A percentile compares a stretch with the other conserved stretches of the same genome.
phyloP scores from a whole-genome alignment of 1,140 invertebrate species.

The Megathymus violae region DNA sequence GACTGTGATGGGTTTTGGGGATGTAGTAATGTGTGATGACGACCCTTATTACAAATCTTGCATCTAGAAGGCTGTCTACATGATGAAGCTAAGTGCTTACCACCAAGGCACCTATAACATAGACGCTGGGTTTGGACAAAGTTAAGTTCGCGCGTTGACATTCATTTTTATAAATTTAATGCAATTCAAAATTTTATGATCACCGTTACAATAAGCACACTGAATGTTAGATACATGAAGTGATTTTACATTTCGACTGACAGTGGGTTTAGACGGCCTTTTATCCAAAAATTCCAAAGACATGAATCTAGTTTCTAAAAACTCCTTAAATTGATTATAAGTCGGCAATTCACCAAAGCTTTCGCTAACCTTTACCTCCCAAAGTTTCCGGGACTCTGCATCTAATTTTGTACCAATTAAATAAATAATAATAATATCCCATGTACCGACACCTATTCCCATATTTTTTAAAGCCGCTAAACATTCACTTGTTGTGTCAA shows the following conservation, averaged over 20 bases:
- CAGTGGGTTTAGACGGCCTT: background rate
- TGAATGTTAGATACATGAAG: background rate
- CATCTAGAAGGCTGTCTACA: slow-evolving; percentile 11
- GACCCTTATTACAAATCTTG: slow-evolving; percentile 16
- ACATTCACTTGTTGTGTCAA: slow-evolving; percentile 34
- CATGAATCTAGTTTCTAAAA: slow-evolving; percentile 11
- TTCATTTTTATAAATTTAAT: slow-evolving; percentile 37
- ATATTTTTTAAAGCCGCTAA: slow-evolving; percentile 32
- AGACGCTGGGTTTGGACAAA: slow-evolving; percentile 40
- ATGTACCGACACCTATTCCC: slow-evolving; percentile 2
- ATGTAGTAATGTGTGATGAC: slow-evolving; percentile 3
- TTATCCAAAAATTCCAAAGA: slow-evolving; percentile 21
- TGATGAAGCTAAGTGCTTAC: slow-evolving; percentile 32
- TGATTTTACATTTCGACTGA: background rate
- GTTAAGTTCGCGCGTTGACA: slow-evolving; percentile 32
- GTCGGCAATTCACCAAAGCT: slow-evolving; percentile 10
- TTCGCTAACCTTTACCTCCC: slow-evolving; percentile 22
- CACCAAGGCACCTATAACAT: slow-evolving; percentile 46
- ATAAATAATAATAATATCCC: slow-evolving; percentile 37
- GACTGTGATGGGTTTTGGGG: background rate
- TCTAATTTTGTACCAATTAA: slow-evolving; percentile 35
- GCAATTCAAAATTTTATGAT: slow-evolving; percentile 12
- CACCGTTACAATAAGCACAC: slow-evolving; percentile 38
- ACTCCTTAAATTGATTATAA: slow-evolving; percentile 6
- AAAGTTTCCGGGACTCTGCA: slow-evolving; percentile 22